Conservation (phyloP, 2,113 vertebrate genomes). For the Numenius arquata region DNA sequence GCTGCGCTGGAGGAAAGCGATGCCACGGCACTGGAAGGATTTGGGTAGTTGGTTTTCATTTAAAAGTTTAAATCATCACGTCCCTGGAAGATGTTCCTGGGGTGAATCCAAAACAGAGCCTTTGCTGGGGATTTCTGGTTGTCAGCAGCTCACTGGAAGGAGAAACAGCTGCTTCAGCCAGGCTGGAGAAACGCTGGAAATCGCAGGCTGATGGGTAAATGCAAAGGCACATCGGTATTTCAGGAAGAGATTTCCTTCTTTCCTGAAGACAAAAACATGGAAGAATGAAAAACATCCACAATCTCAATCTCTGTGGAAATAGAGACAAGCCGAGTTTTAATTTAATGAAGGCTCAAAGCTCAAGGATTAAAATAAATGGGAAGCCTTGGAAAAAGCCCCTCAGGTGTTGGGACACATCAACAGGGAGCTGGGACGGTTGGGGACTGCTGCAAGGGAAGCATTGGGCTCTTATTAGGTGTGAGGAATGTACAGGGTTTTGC, state of each 20-base stretch:
- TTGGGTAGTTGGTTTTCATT: not conserved
- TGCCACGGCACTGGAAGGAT: not conserved
- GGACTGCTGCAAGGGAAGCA: not conserved
- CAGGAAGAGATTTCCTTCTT: not conserved
- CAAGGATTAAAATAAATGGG: constrained; percentile 28
- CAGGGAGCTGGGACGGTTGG: not conserved
- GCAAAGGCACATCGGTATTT: rapidly evolving
- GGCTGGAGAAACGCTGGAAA: not conserved
- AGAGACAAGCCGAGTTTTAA: not conserved
- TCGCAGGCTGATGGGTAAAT: not conserved
- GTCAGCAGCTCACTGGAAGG: not conserved
- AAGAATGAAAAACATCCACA: not conserved
- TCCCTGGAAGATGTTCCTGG: not conserved
- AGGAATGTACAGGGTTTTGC: not conserved
- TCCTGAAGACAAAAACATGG: not conserved
- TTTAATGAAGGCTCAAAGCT: constrained; percentile 47
- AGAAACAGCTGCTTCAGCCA: not conserved
- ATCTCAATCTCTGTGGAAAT: not conserved
- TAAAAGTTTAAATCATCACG: not conserved
- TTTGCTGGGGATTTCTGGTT: not conserved
- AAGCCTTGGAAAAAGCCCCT: not conserved
- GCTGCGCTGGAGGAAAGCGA: not conserved
- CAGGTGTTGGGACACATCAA: not conserved
- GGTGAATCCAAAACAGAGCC: not conserved
- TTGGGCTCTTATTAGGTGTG: not conserved